These are phyloP conservation scores for Lutjanus argentimaculatus DNA, from an alignment of 2,797 vertebrate species.

Conservation along the genomic window DNA sequence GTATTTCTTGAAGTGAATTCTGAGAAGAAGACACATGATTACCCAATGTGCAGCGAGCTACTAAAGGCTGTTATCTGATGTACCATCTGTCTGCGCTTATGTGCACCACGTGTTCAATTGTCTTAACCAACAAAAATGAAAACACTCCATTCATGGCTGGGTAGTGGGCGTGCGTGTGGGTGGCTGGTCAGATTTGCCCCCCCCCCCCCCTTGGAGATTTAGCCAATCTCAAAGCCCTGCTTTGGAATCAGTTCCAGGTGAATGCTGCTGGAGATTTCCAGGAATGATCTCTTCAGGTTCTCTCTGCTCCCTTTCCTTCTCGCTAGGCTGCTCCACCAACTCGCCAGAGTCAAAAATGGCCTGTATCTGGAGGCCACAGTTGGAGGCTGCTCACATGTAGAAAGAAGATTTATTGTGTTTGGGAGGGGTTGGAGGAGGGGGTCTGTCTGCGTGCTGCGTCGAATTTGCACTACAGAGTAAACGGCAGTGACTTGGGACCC, in stretches of 20 bases:
- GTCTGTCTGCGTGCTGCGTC: constrained; percentile 14
- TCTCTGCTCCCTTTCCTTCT: constrained; percentile 35
- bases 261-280: constrained; percentile 69
- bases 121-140: constrained; percentile 66
- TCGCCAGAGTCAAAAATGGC: constrained; percentile 1
- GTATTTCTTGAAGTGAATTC: constrained; percentile 26
- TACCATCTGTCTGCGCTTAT: constrained; percentile 69
- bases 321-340: constrained; percentile 29
- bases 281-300: constrained; percentile 67
- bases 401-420: constrained; percentile 43
- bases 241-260: constrained; percentile 85
- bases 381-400: constrained; percentile 46
- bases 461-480: constrained; percentile 36
- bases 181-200: constrained; percentile 50
- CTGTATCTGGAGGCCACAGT: constrained; percentile 20
- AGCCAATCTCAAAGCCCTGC: constrained; percentile 49
- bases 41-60: constrained; percentile 42
- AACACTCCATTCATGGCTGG: constrained; percentile 49
- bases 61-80: constrained; percentile 36
- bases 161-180: constrained; percentile 25
- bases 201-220: constrained; percentile 50
- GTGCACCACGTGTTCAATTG: constrained; percentile 62
- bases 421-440: background rate
- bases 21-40: constrained; percentile 27
- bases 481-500: constrained; percentile 13